Base-by-base conservation (phyloP, 2,113 vertebrate genomes). In the Mobula birostris region DNA sequence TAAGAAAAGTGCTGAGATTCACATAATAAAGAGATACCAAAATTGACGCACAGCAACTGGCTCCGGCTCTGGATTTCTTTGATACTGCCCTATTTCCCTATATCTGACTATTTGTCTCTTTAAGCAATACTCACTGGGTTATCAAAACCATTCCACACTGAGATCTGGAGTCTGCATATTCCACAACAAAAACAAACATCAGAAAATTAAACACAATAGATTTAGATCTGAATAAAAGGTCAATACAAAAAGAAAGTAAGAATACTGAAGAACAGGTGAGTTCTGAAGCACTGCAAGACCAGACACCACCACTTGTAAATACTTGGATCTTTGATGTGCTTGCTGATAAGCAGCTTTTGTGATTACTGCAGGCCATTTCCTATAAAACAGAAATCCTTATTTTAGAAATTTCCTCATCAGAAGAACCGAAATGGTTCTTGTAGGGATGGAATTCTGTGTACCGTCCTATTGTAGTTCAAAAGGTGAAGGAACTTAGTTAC, bases 321-420 rank as follows among this genome's bases (percentile, higher is more conserved):
- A 24, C 36, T 19, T 19, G 48, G 27, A 56, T 74, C 36, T 74
- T 79, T 11, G 80, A 83, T 68, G 85, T 66, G 61, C 85, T 90
- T 66, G 61, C 85, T 90, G 61, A 66, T 90, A 90, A 90, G 85
- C 85, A 66, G n/a, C 61, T 61, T 66, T 90, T n/a, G 63, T 90
- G 63, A 17, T 93, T 36, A 93, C 68, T 93, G 91, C 91, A 93
- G 70, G 40, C 24, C 70, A 74, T 93, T 93, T 93, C 70, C 91
- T 93, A 93, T 93, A 29, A 24, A 93, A 74, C 91, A 76, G 68
- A 93, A 93, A 93, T 93, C 70, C 21, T 40, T 92, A 93, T 74
- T 74, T 93, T 70, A 66, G 91, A 74, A 74, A 66, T 29, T 32
- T 90, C 85, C 85, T 32, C 85, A 90, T 66, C 29, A 66, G 61